A percentile compares a stretch with the other conserved stretches of the same genome.
phyloP scores from a whole-genome alignment of 2,113 vertebrate genomes.

The Mustela lutreola region DNA sequence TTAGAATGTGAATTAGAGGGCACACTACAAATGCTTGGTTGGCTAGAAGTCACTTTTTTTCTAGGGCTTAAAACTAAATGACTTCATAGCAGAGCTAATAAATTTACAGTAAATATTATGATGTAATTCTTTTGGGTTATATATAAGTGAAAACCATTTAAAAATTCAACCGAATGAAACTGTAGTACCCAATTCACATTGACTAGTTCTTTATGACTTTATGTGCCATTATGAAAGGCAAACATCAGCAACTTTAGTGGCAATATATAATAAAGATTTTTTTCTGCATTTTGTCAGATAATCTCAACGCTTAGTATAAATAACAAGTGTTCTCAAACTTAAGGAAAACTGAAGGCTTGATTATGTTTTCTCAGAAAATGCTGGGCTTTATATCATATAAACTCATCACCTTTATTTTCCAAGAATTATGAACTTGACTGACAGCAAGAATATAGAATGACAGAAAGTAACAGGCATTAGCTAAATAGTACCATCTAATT shows the following conservation, averaged over 20 bases:
- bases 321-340: neutral
- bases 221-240: conserved; percentile 4
- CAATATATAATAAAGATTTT: neutral
- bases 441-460: neutral
- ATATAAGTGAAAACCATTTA: conserved; percentile 29
- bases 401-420: neutral
- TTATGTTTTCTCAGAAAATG: neutral
- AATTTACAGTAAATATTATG: conserved; percentile 63
- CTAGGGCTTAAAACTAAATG: conserved; percentile 40
- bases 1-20: conserved; percentile 76
- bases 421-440: neutral
- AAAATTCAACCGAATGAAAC: conserved; percentile 40
- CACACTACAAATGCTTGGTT: conserved; percentile 76
- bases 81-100: conserved; percentile 67
- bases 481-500: neutral
- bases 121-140: conserved; percentile 61
- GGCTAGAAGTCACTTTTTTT: conserved; percentile 72
- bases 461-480: neutral
- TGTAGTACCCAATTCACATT: conserved; percentile 16
- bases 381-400: neutral
- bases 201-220: conserved; percentile 4
- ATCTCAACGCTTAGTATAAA: neutral
- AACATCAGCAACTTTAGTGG: neutral
- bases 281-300: neutral
- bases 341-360: neutral